A percentile compares a stretch with the other conserved stretches of the same genome.
Evolutionary conservation across 2,797 vertebrate species (phyloP).

Genomic region (Okamejei kenojei): DNA sequence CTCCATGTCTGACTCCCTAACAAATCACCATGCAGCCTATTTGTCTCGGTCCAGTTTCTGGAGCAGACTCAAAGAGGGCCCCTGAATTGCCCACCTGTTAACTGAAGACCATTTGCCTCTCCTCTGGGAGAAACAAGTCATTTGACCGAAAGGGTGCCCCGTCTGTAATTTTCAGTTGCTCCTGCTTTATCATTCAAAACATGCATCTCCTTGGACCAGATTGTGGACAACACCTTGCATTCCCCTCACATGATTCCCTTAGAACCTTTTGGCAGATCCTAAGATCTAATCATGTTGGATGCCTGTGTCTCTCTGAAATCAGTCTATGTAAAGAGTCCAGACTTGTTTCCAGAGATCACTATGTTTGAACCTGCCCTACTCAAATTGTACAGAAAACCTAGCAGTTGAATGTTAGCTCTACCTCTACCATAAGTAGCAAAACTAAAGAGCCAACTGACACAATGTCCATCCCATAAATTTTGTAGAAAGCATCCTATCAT

Average conservation of each 20-base stretch:
- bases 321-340: background rate
- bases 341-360: background rate
- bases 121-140: background rate
- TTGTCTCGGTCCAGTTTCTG: background rate
- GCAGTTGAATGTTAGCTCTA: too few relatives aligned
- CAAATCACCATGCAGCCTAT: background rate
- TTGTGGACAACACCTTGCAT: too few relatives aligned
- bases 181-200: background rate
- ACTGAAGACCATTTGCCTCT: background rate
- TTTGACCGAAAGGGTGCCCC: background rate
- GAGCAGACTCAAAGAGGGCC: background rate
- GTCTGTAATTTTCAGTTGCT: background rate
- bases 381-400: background rate
- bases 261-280: too few relatives aligned
- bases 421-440: too few relatives aligned
- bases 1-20: background rate
- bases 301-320: background rate
- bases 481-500: too few relatives aligned
- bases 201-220: too few relatives aligned
- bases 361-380: background rate
- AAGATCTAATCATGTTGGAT: too few relatives aligned
- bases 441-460: too few relatives aligned
- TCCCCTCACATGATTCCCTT: too few relatives aligned
- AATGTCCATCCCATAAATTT: too few relatives aligned
- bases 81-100: background rate